These are phyloP conservation scores for Sarcophaga bullata DNA, from an alignment of 1,140 invertebrate genomes.

Conservation along the genomic window DNA sequence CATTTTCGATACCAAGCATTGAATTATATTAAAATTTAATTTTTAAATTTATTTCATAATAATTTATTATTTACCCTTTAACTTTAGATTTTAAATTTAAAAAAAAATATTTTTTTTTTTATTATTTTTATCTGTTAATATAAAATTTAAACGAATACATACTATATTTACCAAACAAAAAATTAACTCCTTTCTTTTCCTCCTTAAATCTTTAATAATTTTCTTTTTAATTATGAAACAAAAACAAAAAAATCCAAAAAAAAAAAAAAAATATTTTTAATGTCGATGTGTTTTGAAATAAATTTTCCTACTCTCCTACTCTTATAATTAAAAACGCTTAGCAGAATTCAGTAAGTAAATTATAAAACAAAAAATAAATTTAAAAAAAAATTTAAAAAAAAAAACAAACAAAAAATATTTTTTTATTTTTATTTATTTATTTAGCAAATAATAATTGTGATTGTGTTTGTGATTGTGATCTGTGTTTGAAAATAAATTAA, in stretches of 20 bases:
- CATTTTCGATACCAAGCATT: neutral
- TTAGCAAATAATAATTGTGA: neutral
- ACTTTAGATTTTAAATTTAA: neutral
- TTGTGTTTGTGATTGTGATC: neutral
- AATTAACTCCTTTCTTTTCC: neutral
- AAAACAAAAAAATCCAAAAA: neutral
- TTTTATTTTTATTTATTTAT: neutral
- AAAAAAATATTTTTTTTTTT: neutral
- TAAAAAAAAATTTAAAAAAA: neutral
- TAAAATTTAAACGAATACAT: too few species aligned
- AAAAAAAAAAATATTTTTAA: neutral
- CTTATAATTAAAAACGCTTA: conserved; percentile 60
- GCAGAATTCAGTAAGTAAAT: conserved; percentile 65
- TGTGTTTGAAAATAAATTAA: too few species aligned
- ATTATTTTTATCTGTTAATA: neutral
- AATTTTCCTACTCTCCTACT: conserved; percentile 23
- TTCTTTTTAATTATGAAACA: neutral
- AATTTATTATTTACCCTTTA: too few species aligned
- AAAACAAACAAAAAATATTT: neutral
- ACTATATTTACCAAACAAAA: neutral
- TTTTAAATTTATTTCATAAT: too few species aligned
- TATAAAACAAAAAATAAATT: conserved; percentile 21
- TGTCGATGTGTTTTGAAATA: conserved; percentile 38
- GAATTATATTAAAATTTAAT: too few species aligned
- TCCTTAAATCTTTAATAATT: conserved; percentile 9